A percentile compares a stretch with the other conserved stretches of the same genome.
These are phyloP conservation scores for Nesidiocoris tenuis DNA, from an alignment of 2,888 invertebrate species.

Conservation along the genomic window DNA sequence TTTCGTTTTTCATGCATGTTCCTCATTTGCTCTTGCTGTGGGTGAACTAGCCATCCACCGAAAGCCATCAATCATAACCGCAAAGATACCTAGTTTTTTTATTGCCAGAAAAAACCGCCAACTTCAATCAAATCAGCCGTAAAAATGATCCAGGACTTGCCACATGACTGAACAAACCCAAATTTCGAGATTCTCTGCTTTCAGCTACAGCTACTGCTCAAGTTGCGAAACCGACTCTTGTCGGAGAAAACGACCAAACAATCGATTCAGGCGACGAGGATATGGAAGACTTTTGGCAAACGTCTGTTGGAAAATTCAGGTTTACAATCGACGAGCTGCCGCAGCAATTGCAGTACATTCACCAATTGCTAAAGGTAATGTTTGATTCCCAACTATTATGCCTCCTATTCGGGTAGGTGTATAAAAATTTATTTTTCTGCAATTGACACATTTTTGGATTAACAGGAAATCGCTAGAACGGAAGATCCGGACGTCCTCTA, in stretches of 20 bases:
- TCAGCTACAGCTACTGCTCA: slow-evolving; percentile 67
- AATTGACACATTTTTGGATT: too few relatives aligned
- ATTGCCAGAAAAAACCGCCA: too few relatives aligned
- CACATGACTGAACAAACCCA: too few relatives aligned
- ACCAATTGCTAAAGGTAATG: slow-evolving; percentile 77
- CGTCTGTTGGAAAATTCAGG: slow-evolving; percentile 88
- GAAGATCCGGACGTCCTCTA: slow-evolving; percentile 90
- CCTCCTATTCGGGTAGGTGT: neutral
- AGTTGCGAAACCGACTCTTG: slow-evolving; percentile 73
- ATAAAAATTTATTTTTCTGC: too few relatives aligned
- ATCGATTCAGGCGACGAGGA: slow-evolving; percentile 71
- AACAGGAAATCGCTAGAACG: slow-evolving; percentile 73
- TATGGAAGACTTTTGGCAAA: slow-evolving; percentile 86
- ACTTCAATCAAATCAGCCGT: too few relatives aligned
- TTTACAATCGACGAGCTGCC: slow-evolving; percentile 87
- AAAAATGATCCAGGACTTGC: too few relatives aligned
- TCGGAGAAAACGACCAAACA: slow-evolving; percentile 73
- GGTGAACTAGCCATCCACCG: too few relatives aligned
- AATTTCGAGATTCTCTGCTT: too few relatives aligned
- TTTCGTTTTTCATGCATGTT: too few relatives aligned
- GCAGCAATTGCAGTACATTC: slow-evolving; percentile 88
- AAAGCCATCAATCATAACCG: too few relatives aligned
- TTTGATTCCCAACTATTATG: neutral
- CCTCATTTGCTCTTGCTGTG: too few relatives aligned
- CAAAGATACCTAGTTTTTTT: too few relatives aligned